A percentile compares a stretch with the other conserved stretches of the same genome.
Evolutionary conservation across 2,113 vertebrate genomes (phyloP).

Genomic region (Sardina pilchardus): DNA sequence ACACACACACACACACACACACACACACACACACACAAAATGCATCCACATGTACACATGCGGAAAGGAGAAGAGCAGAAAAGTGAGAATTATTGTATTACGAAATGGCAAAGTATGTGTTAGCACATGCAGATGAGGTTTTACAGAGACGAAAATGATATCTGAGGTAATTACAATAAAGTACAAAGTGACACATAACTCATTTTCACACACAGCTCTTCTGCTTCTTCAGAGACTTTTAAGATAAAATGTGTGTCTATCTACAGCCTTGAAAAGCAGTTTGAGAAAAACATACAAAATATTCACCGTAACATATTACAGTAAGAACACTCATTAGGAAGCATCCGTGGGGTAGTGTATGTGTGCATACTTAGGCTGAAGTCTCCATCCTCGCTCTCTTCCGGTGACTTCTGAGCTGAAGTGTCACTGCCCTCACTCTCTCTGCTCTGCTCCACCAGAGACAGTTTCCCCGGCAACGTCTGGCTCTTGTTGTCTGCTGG

Average conservation of each 20-base stretch:
- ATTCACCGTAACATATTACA: not conserved
- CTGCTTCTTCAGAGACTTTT: not conserved
- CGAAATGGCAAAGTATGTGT: not conserved
- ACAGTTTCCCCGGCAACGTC: conserved; percentile 78
- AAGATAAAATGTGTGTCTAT: conserved; percentile 27
- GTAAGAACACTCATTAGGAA: not conserved
- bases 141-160: not conserved
- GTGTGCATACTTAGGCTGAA: conserved; percentile 74
- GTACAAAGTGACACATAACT: not conserved
- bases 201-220: not conserved
- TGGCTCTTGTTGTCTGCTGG: conserved; percentile 76
- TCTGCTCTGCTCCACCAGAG: conserved; percentile 71
- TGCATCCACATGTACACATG: not conserved
- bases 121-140: conserved; percentile 3
- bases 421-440: conserved; percentile 65
- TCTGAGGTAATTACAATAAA: no score
- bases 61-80: not conserved
- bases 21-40: not conserved
- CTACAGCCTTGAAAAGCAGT: no score
- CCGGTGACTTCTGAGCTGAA: conserved; percentile 57
- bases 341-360: conserved; percentile 29
- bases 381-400: conserved; percentile 65
- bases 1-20: not conserved
- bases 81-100: not conserved
- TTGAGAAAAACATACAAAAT: not conserved